Percentiles rank a stretch among this genome's conserved stretches.
Evolutionary conservation across 1,140 invertebrate species (phyloP).

Genomic region (Eumaeus atala): DNA sequence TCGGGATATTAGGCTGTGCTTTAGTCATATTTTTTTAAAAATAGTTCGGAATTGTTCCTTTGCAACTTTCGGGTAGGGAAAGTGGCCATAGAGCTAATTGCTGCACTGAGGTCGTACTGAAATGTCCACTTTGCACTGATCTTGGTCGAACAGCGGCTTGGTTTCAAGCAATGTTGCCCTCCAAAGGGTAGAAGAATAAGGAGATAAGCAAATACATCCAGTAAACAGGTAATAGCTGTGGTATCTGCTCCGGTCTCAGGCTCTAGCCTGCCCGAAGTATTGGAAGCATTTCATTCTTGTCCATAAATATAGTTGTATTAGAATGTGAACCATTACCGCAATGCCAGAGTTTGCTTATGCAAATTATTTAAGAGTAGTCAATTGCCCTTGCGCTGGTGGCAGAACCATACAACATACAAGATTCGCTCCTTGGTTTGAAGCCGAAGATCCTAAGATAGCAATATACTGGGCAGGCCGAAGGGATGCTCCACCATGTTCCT

Average conservation of each 20-base stretch:
- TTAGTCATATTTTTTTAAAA: too few species aligned
- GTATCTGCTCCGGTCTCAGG: background rate
- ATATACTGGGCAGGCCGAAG: too few species aligned
- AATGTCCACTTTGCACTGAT: slow-evolving; percentile 18
- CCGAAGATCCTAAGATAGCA: background rate
- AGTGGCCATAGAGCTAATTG: slow-evolving; percentile 17
- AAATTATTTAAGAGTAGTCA: slow-evolving; percentile 21
- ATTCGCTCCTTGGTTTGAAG: slow-evolving; percentile 22
- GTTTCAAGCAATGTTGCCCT: slow-evolving; percentile 2
- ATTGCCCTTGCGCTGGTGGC: slow-evolving; percentile 23
- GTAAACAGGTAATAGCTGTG: too few species aligned
- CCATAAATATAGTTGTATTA: slow-evolving; percentile 16
- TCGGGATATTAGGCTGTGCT: too few species aligned
- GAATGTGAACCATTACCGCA: slow-evolving; percentile 25
- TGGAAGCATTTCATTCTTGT: slow-evolving; percentile 12
- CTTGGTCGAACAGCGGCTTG: slow-evolving; percentile 15
- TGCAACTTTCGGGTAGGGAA: too few species aligned
- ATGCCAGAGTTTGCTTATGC: slow-evolving; percentile 26
- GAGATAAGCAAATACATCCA: background rate
- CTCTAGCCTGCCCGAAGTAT: background rate
- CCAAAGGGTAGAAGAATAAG: too few species aligned
- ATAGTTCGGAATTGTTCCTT: too few species aligned
- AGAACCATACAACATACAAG: slow-evolving; percentile 24
- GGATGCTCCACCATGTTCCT: too few species aligned
- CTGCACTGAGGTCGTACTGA: slow-evolving; percentile 12